phyloP scores from a whole-genome alignment of 1,140 invertebrate genomes.

The Heliconius nattereri region DNA sequence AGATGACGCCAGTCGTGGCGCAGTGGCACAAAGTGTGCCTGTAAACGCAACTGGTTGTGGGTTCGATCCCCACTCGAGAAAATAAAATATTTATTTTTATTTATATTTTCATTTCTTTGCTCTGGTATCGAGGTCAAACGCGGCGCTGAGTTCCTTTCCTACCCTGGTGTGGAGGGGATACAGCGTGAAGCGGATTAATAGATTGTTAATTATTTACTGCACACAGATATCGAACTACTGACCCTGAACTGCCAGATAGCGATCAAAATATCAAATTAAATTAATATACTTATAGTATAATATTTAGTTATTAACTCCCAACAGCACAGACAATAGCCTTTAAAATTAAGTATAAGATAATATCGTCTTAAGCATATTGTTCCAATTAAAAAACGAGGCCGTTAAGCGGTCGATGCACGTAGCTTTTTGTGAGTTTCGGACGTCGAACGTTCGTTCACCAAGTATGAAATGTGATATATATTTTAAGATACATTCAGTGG shows the following conservation, averaged over 20 bases:
- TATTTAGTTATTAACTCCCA: slow-evolving; percentile 14
- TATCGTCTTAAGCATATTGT: slow-evolving; percentile 13
- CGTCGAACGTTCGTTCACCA: background rate
- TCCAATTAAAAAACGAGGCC: slow-evolving; percentile 21
- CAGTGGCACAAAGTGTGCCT: no score
- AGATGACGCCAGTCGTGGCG: no score
- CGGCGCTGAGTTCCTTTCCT: no score
- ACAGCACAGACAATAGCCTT: slow-evolving; percentile 11
- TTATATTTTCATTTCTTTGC: no score
- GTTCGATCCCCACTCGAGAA: no score
- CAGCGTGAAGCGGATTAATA: no score
- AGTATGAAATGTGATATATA: background rate
- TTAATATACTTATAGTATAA: background rate
- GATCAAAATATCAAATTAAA: slow-evolving; percentile 3
- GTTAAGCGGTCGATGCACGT: slow-evolving; percentile 16
- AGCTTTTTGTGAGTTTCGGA: slow-evolving; percentile 8
- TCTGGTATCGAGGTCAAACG: no score
- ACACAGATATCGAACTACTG: background rate
- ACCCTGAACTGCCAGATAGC: background rate
- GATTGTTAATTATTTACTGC: no score
- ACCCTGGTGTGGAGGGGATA: no score
- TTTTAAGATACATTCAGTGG: no score
- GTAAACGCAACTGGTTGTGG: no score
- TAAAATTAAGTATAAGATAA: slow-evolving; percentile 20
- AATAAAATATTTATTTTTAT: no score